Evolutionary conservation across 2,888 invertebrate species (phyloP).

Genomic region (Lingula anatina): DNA sequence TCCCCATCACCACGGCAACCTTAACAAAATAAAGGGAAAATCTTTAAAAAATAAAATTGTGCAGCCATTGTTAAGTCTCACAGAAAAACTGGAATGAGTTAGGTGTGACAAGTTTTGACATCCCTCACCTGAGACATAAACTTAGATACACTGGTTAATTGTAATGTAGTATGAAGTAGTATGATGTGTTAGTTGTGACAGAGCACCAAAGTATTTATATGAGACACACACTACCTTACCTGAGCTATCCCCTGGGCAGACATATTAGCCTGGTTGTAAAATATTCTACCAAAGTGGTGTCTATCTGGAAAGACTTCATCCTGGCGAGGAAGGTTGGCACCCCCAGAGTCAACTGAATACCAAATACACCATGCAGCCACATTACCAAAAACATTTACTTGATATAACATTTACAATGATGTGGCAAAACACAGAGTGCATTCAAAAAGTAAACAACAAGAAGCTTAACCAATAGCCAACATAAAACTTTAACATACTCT

Average conservation of each 20-base stretch:
- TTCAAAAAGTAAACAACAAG: too few relatives aligned
- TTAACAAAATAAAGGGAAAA: slow-evolving; percentile 29
- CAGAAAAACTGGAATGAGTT: not conserved
- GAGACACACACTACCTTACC: too few relatives aligned
- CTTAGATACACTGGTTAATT: too few relatives aligned
- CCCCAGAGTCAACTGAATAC: slow-evolving; percentile 90
- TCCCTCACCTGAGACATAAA: too few relatives aligned
- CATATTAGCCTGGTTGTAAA: slow-evolving; percentile 95
- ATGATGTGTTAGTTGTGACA: too few relatives aligned
- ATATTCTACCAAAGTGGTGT: slow-evolving; percentile 92
- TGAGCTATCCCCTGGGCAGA: slow-evolving; percentile 78
- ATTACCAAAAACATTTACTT: not conserved
- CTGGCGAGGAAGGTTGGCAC: slow-evolving; percentile 90
- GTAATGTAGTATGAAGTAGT: too few relatives aligned
- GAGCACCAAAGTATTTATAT: too few relatives aligned
- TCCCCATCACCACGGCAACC: slow-evolving; percentile 92
- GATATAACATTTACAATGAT: too few relatives aligned
- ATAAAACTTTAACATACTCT: too few relatives aligned
- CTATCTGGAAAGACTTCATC: slow-evolving; percentile 92
- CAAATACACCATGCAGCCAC: slow-evolving; percentile 5
- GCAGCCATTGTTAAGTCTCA: not conserved
- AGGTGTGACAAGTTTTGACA: not conserved
- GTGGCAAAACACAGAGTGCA: too few relatives aligned
- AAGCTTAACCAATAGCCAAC: too few relatives aligned
- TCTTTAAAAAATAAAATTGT: not conserved